phyloP scores from a whole-genome alignment of 2,113 vertebrate genomes.

The Notiomystis cincta region DNA sequence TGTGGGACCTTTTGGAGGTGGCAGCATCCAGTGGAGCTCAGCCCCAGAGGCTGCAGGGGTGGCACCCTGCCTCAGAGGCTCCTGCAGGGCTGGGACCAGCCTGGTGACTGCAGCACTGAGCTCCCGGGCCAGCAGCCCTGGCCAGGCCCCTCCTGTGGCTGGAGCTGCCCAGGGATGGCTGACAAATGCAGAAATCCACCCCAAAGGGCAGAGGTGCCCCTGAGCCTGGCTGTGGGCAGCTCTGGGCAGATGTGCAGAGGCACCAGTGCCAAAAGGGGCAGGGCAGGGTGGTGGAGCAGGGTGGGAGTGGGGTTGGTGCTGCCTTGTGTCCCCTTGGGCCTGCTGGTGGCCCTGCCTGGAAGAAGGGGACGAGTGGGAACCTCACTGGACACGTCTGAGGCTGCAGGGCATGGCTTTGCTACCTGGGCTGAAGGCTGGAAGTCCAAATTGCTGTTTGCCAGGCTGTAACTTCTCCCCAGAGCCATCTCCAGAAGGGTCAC shows the following conservation, averaged over 20 bases:
- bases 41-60: rapidly evolving
- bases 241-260: not conserved
- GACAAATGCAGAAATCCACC: not conserved
- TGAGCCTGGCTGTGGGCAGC: not conserved
- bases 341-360: not conserved
- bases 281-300: not conserved
- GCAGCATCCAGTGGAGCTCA: not conserved
- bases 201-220: not conserved
- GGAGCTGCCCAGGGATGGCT: not conserved
- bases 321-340: not conserved
- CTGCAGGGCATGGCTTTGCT: not conserved
- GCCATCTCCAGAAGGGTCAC: not conserved
- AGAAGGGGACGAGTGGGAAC: rapidly evolving
- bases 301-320: rapidly evolving
- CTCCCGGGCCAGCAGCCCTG: not conserved
- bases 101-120: rapidly evolving
- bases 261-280: rapidly evolving
- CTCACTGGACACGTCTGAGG: not conserved
- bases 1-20: not conserved
- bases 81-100: not conserved
- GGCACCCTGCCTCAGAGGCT: rapidly evolving
- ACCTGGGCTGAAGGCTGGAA: not conserved
- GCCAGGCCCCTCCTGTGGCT: not conserved
- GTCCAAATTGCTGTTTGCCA: not conserved
- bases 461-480: not conserved